Evolutionary conservation across 2,113 vertebrate species (phyloP), one percentile per base, ranked within the genome.

Genomic region (Jaculus jaculus): DNA sequence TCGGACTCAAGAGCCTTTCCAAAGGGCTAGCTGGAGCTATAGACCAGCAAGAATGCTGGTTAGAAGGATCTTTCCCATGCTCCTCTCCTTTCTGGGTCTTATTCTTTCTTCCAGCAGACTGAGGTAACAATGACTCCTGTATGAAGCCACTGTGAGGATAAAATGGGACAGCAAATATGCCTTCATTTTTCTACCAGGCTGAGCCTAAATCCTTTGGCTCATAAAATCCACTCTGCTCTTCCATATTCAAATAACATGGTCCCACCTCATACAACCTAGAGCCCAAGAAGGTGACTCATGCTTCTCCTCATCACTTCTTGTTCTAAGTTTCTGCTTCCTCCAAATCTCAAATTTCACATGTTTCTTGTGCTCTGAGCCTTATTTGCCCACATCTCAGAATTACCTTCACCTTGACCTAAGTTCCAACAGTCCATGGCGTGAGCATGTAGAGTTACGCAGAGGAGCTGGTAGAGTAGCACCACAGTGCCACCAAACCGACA

Each of bases 391-490:
- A 91, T 18, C 84, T 24, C 61, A 69, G 60, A 69, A 23, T 4
- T 26, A 30, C 26, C 5, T 63, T n/a, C 28, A 32, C 80, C 87
- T 63, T 66, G 47, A 88, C 69, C 66, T 81, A 13, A 84, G 37
- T 84, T 54, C 26, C 32, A 54, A 51, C 30, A 78, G 12, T 28
- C 42, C 23, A 42, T 42, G 1, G 3, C n/a, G 3, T 66, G 30
- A 54, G 37, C 17, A 15, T 8, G 4, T 1, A 66, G 47, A 51
- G n/a, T 24, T 28, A 11, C 0, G 0, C 0, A 37, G 23, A 58
- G 61, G 32, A 42, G 37, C 58, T 39, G n/a, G 18, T 1, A 11
- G 20, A 39, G 20, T 24, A 15, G 4, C 12, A 37, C n/a, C 13
- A 13, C 34, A 24, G 6, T 2, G 32, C 0, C 20, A 12, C 23